Percentiles rank a stretch among this genome's conserved stretches.
Conservation (phyloP, 2,797 vertebrate genomes). For the Perodicticus potto region DNA sequence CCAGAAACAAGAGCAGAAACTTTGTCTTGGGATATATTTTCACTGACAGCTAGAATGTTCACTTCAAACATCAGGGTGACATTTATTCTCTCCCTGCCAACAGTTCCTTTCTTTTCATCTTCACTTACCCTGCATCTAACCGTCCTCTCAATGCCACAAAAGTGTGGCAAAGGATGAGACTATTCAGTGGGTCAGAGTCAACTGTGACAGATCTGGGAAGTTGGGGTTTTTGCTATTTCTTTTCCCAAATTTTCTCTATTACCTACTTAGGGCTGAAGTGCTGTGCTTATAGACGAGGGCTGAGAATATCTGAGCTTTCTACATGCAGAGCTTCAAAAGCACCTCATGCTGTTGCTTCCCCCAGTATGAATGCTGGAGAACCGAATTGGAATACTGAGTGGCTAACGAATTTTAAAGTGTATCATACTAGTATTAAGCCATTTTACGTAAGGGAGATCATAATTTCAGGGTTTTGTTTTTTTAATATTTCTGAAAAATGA, state of each 20-base stretch:
- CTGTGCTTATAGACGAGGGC: neutral
- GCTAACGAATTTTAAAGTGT: neutral
- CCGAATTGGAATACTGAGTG: neutral
- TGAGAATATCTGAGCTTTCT: neutral
- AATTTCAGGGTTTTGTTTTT: neutral
- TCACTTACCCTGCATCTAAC: neutral
- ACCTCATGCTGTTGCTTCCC: no score
- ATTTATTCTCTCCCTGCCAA: neutral
- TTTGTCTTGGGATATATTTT: conserved; percentile 4
- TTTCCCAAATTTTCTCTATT: conserved; percentile 5
- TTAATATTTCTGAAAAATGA: conserved; percentile 33
- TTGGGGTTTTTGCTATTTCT: neutral
- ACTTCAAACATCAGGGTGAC: neutral
- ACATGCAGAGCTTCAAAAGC: neutral
- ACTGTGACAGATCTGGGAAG: neutral
- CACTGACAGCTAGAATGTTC: neutral
- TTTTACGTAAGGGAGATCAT: neutral
- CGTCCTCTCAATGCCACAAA: neutral
- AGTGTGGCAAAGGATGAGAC: neutral
- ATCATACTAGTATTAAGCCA: neutral
- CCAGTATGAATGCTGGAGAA: neutral
- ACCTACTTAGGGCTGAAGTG: neutral
- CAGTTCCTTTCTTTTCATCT: neutral
- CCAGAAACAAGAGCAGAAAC: conserved; percentile 43
- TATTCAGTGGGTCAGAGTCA: neutral